phyloP scores from a whole-genome alignment of 2,113 vertebrate species.

The Rhinichthys klamathensis region DNA sequence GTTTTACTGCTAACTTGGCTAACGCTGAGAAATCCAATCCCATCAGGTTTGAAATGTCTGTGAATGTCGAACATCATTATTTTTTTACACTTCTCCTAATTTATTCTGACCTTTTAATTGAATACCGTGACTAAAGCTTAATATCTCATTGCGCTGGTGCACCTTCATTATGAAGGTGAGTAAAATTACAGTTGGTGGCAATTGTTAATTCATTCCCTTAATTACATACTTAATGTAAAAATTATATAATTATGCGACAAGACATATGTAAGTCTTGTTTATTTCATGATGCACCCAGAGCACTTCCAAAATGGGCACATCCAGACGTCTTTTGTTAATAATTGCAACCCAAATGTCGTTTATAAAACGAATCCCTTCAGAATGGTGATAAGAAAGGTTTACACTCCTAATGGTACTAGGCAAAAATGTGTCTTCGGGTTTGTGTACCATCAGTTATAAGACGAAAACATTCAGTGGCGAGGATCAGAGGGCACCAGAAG shows the following conservation, averaged over 20 bases:
- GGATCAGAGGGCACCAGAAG: conserved; percentile 24
- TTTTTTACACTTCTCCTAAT: neutral
- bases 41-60: neutral
- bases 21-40: neutral
- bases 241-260: neutral
- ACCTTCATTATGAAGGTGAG: neutral
- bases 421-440: neutral
- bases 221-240: neutral
- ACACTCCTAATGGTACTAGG: neutral
- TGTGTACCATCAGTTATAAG: neutral
- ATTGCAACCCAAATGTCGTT: neutral
- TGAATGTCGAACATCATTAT: too few relatives aligned
- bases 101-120: conserved; percentile 3
- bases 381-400: neutral
- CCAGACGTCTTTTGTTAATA: neutral
- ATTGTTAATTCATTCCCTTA: neutral
- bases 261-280: neutral
- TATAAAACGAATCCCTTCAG: neutral
- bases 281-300: neutral
- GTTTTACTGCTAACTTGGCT: neutral
- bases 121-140: neutral
- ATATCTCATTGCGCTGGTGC: neutral
- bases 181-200: neutral
- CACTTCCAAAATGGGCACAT: neutral
- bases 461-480: neutral